Evolutionary conservation across 2,113 vertebrate genomes (phyloP).

Genomic region (Apeltes quadracus): DNA sequence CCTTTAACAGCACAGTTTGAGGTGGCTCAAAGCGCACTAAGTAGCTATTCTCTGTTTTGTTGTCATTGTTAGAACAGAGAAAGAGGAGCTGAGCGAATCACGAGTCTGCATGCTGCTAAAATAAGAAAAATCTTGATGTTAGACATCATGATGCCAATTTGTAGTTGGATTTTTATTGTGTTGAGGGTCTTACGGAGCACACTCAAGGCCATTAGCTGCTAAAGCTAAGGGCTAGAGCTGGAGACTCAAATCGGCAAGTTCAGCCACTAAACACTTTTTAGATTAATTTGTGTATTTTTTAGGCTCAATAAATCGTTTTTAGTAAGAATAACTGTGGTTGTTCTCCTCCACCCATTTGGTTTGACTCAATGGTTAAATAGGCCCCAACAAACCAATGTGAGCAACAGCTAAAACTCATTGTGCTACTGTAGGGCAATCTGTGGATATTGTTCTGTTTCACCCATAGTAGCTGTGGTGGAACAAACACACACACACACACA

Average conservation of each 20-base stretch:
- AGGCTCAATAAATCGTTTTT: background rate
- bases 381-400: constrained; percentile 18
- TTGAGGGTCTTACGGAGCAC: background rate
- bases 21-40: background rate
- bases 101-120: too few relatives aligned
- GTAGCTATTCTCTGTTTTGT: background rate
- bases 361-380: constrained; percentile 29
- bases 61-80: background rate
- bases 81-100: background rate
- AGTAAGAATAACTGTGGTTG: background rate
- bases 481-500: background rate
- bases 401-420: constrained; percentile 13
- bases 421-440: constrained; percentile 18
- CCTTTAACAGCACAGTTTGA: background rate
- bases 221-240: background rate
- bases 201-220: background rate
- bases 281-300: constrained; percentile 10
- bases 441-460: background rate
- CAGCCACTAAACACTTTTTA: background rate
- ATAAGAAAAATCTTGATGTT: background rate
- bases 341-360: constrained; percentile 21
- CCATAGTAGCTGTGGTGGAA: background rate
- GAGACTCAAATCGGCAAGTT: constrained; percentile 2
- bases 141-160: background rate
- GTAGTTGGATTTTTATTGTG: background rate